phyloP scores from a whole-genome alignment of 1,140 invertebrate genomes.

The Diabrotica undecimpunctata region DNA sequence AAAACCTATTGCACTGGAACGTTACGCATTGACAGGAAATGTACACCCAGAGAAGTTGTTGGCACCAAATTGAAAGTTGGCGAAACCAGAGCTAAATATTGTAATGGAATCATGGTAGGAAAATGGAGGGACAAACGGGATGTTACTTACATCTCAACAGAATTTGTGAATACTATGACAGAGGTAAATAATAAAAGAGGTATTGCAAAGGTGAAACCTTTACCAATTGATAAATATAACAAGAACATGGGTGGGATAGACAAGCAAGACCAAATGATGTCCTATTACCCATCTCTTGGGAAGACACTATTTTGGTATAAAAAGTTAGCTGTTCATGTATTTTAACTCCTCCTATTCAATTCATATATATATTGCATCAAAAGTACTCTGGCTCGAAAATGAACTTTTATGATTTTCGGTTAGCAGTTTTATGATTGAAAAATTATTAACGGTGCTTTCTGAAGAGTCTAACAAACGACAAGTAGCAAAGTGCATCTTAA shows the following conservation, averaged over 20 bases:
- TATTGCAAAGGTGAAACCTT: neutral
- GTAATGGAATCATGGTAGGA: neutral
- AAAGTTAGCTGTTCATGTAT: too few species aligned
- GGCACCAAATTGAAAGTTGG: too few species aligned
- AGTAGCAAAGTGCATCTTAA: too few species aligned
- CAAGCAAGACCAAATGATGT: conserved; percentile 11
- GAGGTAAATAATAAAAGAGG: neutral
- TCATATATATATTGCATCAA: too few species aligned
- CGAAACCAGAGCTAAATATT: neutral
- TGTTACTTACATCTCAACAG: conserved; percentile 6
- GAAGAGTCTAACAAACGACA: too few species aligned
- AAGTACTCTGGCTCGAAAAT: too few species aligned
- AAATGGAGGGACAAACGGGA: neutral
- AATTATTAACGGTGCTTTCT: too few species aligned
- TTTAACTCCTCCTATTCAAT: too few species aligned
- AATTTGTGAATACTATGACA: conserved; percentile 11
- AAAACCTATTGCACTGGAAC: neutral
- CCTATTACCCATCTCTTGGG: conserved; percentile 18
- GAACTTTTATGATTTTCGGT: too few species aligned
- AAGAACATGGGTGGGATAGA: conserved; percentile 6
- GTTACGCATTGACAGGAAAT: neutral
- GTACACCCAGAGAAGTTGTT: neutral
- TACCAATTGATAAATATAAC: conserved; percentile 10
- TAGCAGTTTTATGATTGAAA: too few species aligned
- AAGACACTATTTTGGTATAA: too few species aligned